phyloP scores from a whole-genome alignment of 2,113 vertebrate genomes.

The Perca fluviatilis region DNA sequence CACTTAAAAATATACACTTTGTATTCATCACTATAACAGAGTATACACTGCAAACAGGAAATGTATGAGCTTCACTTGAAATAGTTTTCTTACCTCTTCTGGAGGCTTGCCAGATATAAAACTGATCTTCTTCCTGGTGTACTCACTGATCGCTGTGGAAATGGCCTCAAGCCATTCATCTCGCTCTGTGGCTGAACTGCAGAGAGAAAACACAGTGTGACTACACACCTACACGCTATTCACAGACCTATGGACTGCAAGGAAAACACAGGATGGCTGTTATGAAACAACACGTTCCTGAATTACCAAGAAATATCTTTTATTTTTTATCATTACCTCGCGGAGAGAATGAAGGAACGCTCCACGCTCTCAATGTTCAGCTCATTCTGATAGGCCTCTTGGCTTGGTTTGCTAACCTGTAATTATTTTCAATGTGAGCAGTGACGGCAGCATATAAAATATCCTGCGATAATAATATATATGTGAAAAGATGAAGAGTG shows the following conservation, averaged over 20 bases:
- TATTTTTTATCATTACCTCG: slow-evolving; percentile 85
- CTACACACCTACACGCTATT: neutral
- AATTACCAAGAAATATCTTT: slow-evolving; percentile 4
- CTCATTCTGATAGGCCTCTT: slow-evolving; percentile 97
- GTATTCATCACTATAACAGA: neutral
- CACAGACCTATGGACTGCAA: neutral
- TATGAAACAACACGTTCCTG: neutral
- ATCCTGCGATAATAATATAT: neutral
- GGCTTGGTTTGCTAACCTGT: slow-evolving; percentile 96
- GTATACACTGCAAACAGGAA: slow-evolving; percentile 13
- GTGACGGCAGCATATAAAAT: neutral
- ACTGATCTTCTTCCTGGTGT: slow-evolving; percentile 93
- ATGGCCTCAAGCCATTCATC: slow-evolving; percentile 97
- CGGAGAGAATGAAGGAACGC: slow-evolving; percentile 97
- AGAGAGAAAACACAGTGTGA: slow-evolving; percentile 30
- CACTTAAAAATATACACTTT: neutral
- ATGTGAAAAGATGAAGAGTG: neutral
- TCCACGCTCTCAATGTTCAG: slow-evolving; percentile 98
- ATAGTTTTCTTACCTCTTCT: slow-evolving; percentile 81
- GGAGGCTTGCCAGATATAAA: slow-evolving; percentile 90
- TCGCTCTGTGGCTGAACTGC: slow-evolving; percentile 93
- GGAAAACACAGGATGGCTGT: neutral
- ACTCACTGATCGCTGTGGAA: slow-evolving; percentile 91
- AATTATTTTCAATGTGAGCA: slow-evolving; percentile 45
- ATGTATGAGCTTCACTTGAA: neutral